Evolutionary conservation across 2,888 invertebrate species (phyloP), one percentile per base, ranked within the genome.

Genomic region (Dynastes grantii): DNA sequence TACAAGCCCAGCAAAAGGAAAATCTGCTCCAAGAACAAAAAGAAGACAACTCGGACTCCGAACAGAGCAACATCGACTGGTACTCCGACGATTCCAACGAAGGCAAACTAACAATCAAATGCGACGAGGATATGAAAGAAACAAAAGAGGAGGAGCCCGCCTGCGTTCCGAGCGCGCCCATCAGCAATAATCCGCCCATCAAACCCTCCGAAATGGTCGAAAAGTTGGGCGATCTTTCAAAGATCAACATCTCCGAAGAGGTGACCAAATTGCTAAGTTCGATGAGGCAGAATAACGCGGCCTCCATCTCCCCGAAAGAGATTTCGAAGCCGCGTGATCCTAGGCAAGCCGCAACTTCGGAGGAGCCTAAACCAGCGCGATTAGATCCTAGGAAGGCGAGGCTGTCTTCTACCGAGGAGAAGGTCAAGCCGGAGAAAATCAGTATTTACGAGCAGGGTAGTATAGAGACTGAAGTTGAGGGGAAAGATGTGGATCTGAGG

Each of bases 81-180:
- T 96, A 95, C 86, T 95, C 95, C 1, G 95, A 95, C 86, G 95
- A 95, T 83, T 95, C 94, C 83, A 94, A 93, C 84, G 95, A 94
- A 79, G 91, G 90, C 77, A 83, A 86, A 29, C 81, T 89, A 78
- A 88, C 87, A 13, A 89, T 89, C 45, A 87, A 90, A 76, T 90
- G 85, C 29, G 89, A 88, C 78, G 87, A 84, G 71, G 88, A 88
- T 6, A 87, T 88, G 22, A 79, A 82, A 45, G 79, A 84, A 79
- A 45, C 45, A 1, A 87, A 81, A 84, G 86, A 79, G 83, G 86
- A 80, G 81, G 78, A 61, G 71, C 68, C 61, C 51, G 27, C 65
- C 51, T 9, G 51, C 3, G 53, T 13, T 5, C 6, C 49, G 16
- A 49, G 3, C 4, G 1, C 45, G 32, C 4, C 40, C 6, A 27